These are phyloP conservation scores for Sarcophaga subvicina DNA, from an alignment of 2,888 invertebrate species.

Conservation along the genomic window DNA sequence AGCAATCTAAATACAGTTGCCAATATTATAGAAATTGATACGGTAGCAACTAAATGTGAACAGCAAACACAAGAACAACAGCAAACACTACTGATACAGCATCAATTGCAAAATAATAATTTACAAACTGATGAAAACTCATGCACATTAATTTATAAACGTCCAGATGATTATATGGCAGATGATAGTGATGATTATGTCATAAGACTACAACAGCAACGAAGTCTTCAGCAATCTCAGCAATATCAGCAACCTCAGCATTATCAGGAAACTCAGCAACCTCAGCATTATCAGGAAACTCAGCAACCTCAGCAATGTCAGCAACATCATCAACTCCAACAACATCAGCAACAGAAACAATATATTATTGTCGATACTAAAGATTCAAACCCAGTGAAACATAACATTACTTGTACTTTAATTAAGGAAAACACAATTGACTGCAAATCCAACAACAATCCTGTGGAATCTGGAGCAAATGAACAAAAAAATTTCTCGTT, in stretches of 20 bases:
- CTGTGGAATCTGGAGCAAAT: conserved; percentile 9
- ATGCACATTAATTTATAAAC: conserved; percentile 54
- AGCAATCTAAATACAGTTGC: conserved; percentile 2
- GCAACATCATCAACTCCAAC: not conserved
- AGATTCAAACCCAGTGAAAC: conserved; percentile 19
- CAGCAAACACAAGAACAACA: conserved; percentile 26
- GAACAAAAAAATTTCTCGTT: conserved; percentile 5
- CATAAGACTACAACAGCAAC: not conserved
- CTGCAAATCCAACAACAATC: not conserved
- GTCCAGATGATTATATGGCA: conserved; percentile 33
- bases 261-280: not conserved
- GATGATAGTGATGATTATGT: conserved; percentile 37
- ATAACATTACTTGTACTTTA: not conserved
- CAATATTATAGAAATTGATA: conserved; percentile 33
- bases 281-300: not conserved
- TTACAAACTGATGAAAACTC: conserved; percentile 12
- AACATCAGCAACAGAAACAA: conserved; percentile 16
- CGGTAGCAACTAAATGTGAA: not conserved
- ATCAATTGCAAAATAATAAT: conserved; percentile 35
- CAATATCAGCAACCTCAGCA: conserved; percentile 6
- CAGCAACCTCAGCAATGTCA: not conserved
- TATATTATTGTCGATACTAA: conserved; percentile 43
- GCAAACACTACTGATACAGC: conserved; percentile 17
- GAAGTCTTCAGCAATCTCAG: not conserved
- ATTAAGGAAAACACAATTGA: conserved; percentile 9